Conservation (phyloP, 2,888 invertebrate genomes). For the Xestia ashworthii region DNA sequence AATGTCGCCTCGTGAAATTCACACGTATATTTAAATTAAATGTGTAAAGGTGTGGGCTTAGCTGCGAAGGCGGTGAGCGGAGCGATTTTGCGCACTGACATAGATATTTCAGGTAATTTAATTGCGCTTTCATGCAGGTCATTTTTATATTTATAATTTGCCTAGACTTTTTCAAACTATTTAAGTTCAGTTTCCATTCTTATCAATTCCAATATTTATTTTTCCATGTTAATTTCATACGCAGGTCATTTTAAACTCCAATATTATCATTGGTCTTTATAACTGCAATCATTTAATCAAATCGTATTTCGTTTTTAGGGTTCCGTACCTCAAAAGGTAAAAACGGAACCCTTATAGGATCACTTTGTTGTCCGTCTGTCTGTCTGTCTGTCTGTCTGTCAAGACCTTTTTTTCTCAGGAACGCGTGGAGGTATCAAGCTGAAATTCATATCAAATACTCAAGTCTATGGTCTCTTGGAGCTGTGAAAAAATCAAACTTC, state of each 20-base stretch:
- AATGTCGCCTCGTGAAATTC: conserved; percentile 50
- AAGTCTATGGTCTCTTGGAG: no score
- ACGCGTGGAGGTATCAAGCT: no score
- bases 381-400: no score
- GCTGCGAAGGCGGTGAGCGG: not conserved
- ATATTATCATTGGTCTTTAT: no score
- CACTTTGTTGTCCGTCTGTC: no score
- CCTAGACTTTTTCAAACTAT: not conserved
- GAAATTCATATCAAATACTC: no score
- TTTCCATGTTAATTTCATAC: not conserved
- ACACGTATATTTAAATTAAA: conserved; percentile 59
- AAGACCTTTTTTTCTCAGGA: no score
- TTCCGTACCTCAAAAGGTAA: no score
- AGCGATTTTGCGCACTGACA: conserved; percentile 8
- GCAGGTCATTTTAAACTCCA: not conserved
- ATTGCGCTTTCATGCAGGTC: not conserved
- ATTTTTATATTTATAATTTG: not conserved
- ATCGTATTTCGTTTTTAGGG: no score
- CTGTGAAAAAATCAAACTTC: no score
- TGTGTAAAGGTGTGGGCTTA: conserved; percentile 16
- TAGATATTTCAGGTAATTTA: not conserved
- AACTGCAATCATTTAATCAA: no score
- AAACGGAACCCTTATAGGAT: no score
- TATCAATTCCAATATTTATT: not conserved
- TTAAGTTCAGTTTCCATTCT: not conserved